phyloP scores from a whole-genome alignment of 2,888 invertebrate genomes.

The Chalcis sispes region DNA sequence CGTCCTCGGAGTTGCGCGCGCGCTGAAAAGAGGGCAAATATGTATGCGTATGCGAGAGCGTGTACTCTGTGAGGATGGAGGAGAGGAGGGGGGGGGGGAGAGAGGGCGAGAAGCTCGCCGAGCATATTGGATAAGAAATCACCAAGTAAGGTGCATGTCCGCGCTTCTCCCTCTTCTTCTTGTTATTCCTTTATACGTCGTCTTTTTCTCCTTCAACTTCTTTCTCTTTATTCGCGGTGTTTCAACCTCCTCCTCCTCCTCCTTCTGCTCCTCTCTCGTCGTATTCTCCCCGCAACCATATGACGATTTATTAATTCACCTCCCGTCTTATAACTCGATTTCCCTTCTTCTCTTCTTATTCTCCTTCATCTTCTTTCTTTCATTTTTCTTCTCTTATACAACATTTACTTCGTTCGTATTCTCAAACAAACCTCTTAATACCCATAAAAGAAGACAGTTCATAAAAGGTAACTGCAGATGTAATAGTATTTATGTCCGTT shows the following conservation, averaged over 20 bases:
- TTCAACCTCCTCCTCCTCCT: too few relatives aligned
- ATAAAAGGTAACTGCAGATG: too few relatives aligned
- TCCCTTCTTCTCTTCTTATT: not conserved
- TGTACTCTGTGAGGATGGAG: not conserved
- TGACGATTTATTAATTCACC: conserved; percentile 39
- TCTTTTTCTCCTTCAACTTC: not conserved
- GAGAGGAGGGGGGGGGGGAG: too few relatives aligned
- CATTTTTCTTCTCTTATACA: not conserved
- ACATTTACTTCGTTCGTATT: not conserved
- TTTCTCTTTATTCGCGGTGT: not conserved
- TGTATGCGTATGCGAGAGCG: conserved; percentile 2
- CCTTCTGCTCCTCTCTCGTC: too few relatives aligned
- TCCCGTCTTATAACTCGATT: conserved; percentile 6
- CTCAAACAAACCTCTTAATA: not conserved
- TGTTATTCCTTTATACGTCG: conserved; percentile 2
- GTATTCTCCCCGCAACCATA: not conserved
- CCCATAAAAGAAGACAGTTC: not conserved
- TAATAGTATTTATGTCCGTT: too few relatives aligned
- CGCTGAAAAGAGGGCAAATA: conserved; percentile 34
- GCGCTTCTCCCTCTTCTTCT: conserved; percentile 16
- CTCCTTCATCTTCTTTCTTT: not conserved
- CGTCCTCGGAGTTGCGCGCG: conserved; percentile 30
- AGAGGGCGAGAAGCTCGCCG: conserved; percentile 1
- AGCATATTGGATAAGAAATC: conserved; percentile 57
- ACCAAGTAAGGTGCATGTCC: conserved; percentile 51